phyloP scores from a whole-genome alignment of 1,140 invertebrate species.

The Scaptomyza graminum region DNA sequence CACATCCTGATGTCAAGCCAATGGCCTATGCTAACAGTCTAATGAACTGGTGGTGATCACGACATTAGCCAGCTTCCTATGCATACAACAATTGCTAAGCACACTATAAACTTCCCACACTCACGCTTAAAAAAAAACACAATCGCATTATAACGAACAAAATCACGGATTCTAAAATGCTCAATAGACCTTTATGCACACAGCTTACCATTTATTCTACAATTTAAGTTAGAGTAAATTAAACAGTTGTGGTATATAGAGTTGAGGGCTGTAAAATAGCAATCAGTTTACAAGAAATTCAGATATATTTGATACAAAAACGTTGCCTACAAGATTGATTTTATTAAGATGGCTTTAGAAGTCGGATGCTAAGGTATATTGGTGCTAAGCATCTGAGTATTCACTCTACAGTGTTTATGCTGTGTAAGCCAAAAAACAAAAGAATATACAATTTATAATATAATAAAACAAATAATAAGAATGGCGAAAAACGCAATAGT shows the following conservation, averaged over 20 bases:
- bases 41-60: constrained; percentile 80
- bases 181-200: constrained; percentile 33
- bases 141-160: constrained; percentile 51
- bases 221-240: constrained; percentile 22
- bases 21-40: constrained; percentile 96
- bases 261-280: constrained; percentile 27
- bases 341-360: constrained; percentile 73
- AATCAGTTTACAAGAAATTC: constrained; percentile 68
- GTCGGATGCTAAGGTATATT: constrained; percentile 74
- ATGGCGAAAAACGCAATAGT: constrained; percentile 36
- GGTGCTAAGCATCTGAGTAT: constrained; percentile 78
- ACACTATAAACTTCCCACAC: constrained; percentile 45
- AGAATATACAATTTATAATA: constrained; percentile 14
- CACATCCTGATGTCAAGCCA: constrained; percentile 98
- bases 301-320: constrained; percentile 75
- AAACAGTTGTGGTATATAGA: constrained; percentile 24
- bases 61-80: constrained; percentile 52
- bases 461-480: constrained; percentile 30
- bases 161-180: constrained; percentile 39
- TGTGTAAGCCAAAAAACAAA: constrained; percentile 33
- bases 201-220: constrained; percentile 26
- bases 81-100: constrained; percentile 70
- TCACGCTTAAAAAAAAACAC: constrained; percentile 63
- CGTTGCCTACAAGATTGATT: constrained; percentile 47
- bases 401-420: constrained; percentile 42